Conservation (phyloP, 2,888 invertebrate genomes). For the Acleris laterana region DNA sequence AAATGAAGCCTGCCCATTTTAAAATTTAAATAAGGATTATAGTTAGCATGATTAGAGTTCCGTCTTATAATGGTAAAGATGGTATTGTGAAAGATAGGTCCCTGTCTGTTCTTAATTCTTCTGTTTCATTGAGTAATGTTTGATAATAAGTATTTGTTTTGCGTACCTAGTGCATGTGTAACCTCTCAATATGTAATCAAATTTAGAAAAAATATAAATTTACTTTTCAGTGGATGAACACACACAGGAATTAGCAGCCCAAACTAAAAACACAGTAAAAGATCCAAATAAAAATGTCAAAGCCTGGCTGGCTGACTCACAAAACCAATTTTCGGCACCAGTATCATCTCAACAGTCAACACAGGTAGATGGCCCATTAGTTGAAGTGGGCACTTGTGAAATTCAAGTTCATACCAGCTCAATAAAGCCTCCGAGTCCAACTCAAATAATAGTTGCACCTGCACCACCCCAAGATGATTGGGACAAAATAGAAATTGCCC, state of each 20-base stretch:
- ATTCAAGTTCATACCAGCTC: slow-evolving; percentile 60
- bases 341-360: slow-evolving; percentile 54
- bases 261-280: slow-evolving; percentile 44
- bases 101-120: too few relatives aligned
- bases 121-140: too few relatives aligned
- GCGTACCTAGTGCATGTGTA: too few relatives aligned
- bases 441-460: slow-evolving; percentile 51
- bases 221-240: slow-evolving; percentile 66
- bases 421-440: slow-evolving; percentile 50
- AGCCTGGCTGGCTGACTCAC: slow-evolving; percentile 71
- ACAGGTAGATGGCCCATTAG: slow-evolving; percentile 48
- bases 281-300: slow-evolving; percentile 68
- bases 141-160: too few relatives aligned
- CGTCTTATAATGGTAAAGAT: too few relatives aligned
- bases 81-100: too few relatives aligned
- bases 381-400: slow-evolving; percentile 58
- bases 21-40: too few relatives aligned
- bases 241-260: slow-evolving; percentile 48
- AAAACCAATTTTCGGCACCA: slow-evolving; percentile 73
- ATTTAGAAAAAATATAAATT: slow-evolving; percentile 1
- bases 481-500: slow-evolving; percentile 73
- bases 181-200: too few relatives aligned
- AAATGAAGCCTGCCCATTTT: not conserved
- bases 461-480: slow-evolving; percentile 68
- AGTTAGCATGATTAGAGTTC: too few relatives aligned